A percentile compares a stretch with the other conserved stretches of the same genome.
Conservation (phyloP, 2,888 invertebrate genomes). For the Anorthoa munda region DNA sequence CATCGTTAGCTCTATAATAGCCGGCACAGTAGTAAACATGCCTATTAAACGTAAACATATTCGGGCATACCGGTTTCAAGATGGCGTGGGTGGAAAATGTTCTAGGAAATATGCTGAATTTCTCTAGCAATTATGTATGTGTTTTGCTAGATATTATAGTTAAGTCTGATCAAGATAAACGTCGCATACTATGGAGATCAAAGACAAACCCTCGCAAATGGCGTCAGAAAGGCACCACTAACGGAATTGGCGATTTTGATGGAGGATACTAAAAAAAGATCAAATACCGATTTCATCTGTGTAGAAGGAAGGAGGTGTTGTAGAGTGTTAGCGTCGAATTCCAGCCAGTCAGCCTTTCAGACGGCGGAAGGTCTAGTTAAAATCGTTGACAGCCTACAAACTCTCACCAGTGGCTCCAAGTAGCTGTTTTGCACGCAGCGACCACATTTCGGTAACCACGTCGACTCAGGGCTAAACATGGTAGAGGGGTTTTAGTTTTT, state of each 20-base stretch:
- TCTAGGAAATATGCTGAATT: constrained; percentile 27
- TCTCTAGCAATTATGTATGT: neutral
- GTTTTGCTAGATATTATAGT: constrained; percentile 1
- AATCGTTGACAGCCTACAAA: no score
- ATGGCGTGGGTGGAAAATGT: constrained; percentile 36
- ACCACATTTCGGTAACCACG: no score
- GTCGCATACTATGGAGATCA: neutral
- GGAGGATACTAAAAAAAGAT: no score
- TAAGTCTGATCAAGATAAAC: neutral
- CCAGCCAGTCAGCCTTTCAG: no score
- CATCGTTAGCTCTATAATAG: constrained; percentile 63
- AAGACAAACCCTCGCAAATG: neutral
- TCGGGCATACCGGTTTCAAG: constrained; percentile 39
- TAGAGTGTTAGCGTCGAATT: no score
- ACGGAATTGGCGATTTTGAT: neutral
- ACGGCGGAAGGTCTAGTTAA: no score
- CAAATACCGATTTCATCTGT: no score
- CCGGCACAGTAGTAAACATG: constrained; percentile 65
- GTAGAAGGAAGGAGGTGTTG: no score
- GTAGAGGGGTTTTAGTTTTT: no score
- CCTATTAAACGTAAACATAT: constrained; percentile 65
- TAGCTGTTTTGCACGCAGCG: no score
- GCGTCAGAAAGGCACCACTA: neutral
- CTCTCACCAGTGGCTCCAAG: no score
- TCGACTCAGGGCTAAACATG: no score